Evolutionary conservation across 1,140 invertebrate genomes (phyloP).

Genomic region (Scaptomyza montana): DNA sequence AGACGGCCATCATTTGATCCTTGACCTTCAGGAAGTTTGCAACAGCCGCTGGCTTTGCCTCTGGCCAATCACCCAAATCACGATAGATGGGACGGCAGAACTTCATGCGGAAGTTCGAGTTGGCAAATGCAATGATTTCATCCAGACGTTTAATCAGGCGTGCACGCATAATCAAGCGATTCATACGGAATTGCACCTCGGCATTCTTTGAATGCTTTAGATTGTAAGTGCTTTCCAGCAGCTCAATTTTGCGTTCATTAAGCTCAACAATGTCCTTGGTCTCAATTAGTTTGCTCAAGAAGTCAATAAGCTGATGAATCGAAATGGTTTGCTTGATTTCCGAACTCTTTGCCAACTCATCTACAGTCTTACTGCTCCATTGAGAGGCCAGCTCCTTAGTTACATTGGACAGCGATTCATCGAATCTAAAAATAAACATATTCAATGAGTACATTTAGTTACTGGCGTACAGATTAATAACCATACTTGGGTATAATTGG

Average conservation of each 20-base stretch:
- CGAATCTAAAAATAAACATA: constrained; percentile 74
- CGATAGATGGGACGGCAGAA: constrained; percentile 94
- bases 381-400: constrained; percentile 86
- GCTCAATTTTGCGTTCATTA: constrained; percentile 67
- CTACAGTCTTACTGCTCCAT: constrained; percentile 68
- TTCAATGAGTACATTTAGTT: constrained; percentile 11
- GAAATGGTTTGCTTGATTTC: constrained; percentile 85
- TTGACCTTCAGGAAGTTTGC: constrained; percentile 89
- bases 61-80: constrained; percentile 92
- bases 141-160: constrained; percentile 88
- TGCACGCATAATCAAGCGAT: constrained; percentile 90
- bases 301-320: constrained; percentile 89
- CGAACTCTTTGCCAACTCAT: constrained; percentile 46
- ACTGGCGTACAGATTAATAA: background rate
- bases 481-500: constrained; percentile 91
- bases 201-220: constrained; percentile 89
- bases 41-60: constrained; percentile 87
- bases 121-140: constrained; percentile 90
- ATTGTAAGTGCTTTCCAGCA: constrained; percentile 88
- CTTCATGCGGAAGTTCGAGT: constrained; percentile 94
- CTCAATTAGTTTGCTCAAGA: constrained; percentile 89
- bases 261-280: constrained; percentile 76
- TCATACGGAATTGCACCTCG: constrained; percentile 93
- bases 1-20: constrained; percentile 92
- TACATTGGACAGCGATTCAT: constrained; percentile 88